Conservation (phyloP, 1,140 invertebrate genomes). For the Agrypnia vestita region DNA sequence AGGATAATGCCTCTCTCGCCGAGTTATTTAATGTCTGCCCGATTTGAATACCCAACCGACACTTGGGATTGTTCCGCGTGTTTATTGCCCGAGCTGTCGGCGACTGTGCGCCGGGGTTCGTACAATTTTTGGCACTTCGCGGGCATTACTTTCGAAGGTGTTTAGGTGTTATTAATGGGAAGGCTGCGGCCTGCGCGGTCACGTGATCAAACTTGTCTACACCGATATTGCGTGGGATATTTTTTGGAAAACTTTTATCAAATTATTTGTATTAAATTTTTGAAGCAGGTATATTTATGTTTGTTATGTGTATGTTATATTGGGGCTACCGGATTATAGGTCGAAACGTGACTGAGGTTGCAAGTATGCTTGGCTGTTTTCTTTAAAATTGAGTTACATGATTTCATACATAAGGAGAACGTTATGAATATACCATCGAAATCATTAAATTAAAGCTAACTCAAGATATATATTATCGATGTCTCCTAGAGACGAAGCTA, state of each 20-base stretch:
- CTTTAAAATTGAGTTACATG: too few relatives aligned
- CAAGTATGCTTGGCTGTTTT: too few relatives aligned
- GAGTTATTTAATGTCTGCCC: conserved; percentile 47
- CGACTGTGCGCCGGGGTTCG: conserved; percentile 16
- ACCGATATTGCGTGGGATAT: not conserved
- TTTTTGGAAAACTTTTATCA: conserved; percentile 5
- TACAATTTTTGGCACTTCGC: conserved; percentile 42
- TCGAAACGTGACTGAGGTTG: too few relatives aligned
- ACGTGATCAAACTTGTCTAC: conserved; percentile 24
- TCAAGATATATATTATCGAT: too few relatives aligned
- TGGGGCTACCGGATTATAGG: too few relatives aligned
- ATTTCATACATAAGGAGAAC: too few relatives aligned
- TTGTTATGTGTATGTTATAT: too few relatives aligned
- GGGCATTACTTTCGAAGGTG: conserved; percentile 26
- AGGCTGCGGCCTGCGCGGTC: conserved; percentile 6
- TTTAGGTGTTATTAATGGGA: conserved; percentile 29
- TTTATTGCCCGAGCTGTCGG: conserved; percentile 34
- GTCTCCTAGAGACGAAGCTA: too few relatives aligned
- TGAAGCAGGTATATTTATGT: too few relatives aligned
- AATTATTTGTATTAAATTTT: not conserved
- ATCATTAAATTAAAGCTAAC: too few relatives aligned
- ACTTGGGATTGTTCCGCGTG: conserved; percentile 46
- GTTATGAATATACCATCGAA: too few relatives aligned
- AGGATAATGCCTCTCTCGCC: conserved; percentile 45
- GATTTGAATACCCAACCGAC: conserved; percentile 51